phyloP scores from a whole-genome alignment of 64 coral and sea anemone species.

The Stylophora pistillata region DNA sequence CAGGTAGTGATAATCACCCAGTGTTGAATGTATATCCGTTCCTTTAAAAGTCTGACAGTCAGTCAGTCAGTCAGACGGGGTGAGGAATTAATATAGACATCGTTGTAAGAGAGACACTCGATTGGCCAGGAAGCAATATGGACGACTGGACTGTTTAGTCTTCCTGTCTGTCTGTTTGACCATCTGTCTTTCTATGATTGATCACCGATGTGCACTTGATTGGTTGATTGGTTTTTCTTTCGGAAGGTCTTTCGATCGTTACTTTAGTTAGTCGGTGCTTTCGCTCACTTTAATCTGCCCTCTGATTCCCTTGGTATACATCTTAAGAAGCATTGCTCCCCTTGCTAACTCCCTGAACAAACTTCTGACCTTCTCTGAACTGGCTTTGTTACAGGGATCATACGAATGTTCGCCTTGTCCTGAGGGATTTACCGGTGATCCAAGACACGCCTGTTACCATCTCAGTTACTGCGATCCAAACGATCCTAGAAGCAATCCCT shows the following conservation, averaged over 20 bases:
- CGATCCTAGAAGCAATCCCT: conserved; percentile 76
- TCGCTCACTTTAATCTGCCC: too few relatives aligned
- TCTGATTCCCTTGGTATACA: too few relatives aligned
- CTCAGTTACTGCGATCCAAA: conserved; percentile 70
- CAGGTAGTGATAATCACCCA: neutral
- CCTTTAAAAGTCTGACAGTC: neutral
- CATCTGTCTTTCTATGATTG: neutral
- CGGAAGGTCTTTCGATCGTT: too few relatives aligned
- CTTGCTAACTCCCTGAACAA: neutral
- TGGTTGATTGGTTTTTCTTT: neutral
- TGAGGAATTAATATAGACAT: too few relatives aligned
- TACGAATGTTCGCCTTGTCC: conserved; percentile 75
- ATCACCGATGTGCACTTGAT: neutral
- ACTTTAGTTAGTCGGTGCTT: too few relatives aligned
- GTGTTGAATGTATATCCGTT: neutral
- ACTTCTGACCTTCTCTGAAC: neutral
- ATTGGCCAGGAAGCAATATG: neutral
- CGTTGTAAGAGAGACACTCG: neutral
- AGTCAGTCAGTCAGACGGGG: neutral
- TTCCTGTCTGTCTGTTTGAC: neutral
- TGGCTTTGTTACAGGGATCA: conserved; percentile 55
- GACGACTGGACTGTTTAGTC: neutral
- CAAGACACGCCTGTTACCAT: conserved; percentile 60
- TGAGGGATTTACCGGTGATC: conserved; percentile 79
- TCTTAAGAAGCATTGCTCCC: too few relatives aligned